Base-by-base conservation (phyloP, 2,797 vertebrate genomes). In the Moxostoma hubbsi region DNA sequence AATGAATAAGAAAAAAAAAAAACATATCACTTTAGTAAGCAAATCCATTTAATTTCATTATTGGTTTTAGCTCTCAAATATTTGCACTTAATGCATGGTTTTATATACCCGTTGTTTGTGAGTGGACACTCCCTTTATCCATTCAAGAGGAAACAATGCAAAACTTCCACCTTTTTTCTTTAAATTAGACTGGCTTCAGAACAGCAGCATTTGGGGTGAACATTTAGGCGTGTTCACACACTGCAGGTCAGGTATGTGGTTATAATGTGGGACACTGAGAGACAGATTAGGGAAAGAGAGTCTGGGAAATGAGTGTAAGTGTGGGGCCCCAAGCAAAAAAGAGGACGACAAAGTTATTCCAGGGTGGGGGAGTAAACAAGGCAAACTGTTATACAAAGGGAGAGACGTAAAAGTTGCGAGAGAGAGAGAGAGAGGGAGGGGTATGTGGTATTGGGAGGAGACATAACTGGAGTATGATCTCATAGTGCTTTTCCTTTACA, bases 361-460 rank as follows among this genome's bases (percentile, higher is more conserved):
- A 68, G 55, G 62, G 69, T 85, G 77, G 62, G 24, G 8, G 73
- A 47, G 69, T 77, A 51, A 78, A 0, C 57, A 63, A 24, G 54
- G 72, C 61, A 73, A 84, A 72, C 82, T 79, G 24, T 45, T 7
- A 61, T 13, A 47, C 12, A 46, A 5, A 76, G 36, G 36, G 36
- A 36, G 75, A 80, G 53, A 15, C 58, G 76, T 64, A 70, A 83
- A 86, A 55, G 12, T 72, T 62, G 49, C 61, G 53, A 50, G 58
- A 24, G 58, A 51, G 75, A 24, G 24, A 24, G 24, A 18, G 75
- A 80, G 66, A 71, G 72, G 58, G 77, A 64, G 68, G 82, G 86
- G 86, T 80, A 86, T 83, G 87, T 84, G 83, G 36, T 36, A 36
- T 36, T 36, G 36, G 88, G 79, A 85, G 88, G 50, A 85, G 80